phyloP scores from a whole-genome alignment of 53 echinoderm and acorn worm genomes.

The Pentamera pediparva region DNA sequence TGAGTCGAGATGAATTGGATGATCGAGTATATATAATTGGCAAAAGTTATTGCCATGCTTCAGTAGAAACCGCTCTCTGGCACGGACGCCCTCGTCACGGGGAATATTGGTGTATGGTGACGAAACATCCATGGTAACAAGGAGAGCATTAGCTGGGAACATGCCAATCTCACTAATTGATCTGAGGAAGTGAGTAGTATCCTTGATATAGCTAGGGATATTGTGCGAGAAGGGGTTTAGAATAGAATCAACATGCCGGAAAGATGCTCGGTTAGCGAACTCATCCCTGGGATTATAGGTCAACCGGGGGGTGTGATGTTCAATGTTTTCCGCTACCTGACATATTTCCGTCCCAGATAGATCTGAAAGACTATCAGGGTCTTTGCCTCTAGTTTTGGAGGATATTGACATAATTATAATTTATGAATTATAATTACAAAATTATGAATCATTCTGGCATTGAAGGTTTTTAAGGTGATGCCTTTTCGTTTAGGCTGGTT shows the following conservation, averaged over 20 bases:
- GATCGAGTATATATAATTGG: too few species aligned
- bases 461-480: too few species aligned
- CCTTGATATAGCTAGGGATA: neutral
- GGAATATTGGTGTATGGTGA: neutral
- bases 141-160: neutral
- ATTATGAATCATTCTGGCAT: too few species aligned
- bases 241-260: conserved; percentile 5
- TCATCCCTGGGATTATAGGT: conserved; percentile 1
- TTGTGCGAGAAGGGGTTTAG: neutral
- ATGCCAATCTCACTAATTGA: neutral
- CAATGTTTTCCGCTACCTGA: too few species aligned
- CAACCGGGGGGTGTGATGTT: conserved; percentile 16
- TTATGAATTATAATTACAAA: too few species aligned
- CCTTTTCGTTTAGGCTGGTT: too few species aligned
- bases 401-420: too few species aligned
- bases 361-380: too few species aligned
- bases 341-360: too few species aligned
- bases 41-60: too few species aligned
- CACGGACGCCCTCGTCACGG: neutral
- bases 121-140: neutral
- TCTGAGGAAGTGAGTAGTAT: neutral
- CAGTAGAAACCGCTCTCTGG: neutral
- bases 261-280: neutral
- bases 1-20: too few species aligned
- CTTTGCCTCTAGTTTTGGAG: too few species aligned